Percentiles rank a stretch among this genome's conserved stretches.
These are phyloP conservation scores for Thalassophryne amazonica DNA, from an alignment of 2,797 vertebrate species.

Conservation along the genomic window DNA sequence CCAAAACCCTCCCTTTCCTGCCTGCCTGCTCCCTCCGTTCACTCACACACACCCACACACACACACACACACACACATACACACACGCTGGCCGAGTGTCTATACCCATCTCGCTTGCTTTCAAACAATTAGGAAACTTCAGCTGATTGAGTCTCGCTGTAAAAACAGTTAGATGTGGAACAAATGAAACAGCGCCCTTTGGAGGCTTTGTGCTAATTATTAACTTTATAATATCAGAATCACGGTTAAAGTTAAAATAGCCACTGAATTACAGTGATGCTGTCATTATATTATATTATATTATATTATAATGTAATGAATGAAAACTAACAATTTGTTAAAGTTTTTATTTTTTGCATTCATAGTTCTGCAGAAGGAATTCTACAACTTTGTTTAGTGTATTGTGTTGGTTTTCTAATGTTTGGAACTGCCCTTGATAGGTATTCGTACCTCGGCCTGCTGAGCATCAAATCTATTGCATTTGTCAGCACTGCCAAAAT, in stretches of 20 bases:
- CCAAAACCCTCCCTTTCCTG: conserved; percentile 71
- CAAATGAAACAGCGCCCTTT: conserved; percentile 6
- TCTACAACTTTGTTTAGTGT: background rate
- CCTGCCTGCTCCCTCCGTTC: conserved; percentile 63
- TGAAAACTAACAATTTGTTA: too few relatives aligned
- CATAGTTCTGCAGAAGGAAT: background rate
- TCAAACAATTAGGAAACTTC: conserved; percentile 59
- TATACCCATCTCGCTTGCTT: conserved; percentile 71
- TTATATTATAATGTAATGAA: too few relatives aligned
- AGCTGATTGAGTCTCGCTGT: conserved; percentile 26
- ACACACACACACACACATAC: conserved; percentile 65
- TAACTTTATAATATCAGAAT: too few relatives aligned
- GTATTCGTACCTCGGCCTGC: conserved; percentile 58
- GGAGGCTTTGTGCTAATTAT: conserved; percentile 3
- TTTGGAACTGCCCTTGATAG: conserved; percentile 50
- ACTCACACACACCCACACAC: conserved; percentile 64
- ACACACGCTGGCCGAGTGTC: conserved; percentile 58
- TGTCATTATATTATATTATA: too few relatives aligned
- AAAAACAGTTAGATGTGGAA: conserved; percentile 41
- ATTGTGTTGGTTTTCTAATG: conserved; percentile 8
- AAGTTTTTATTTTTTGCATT: background rate
- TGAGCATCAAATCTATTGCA: conserved; percentile 62
- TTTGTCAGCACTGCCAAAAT: conserved; percentile 57
- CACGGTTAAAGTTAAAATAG: too few relatives aligned
- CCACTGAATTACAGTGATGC: too few relatives aligned